phyloP scores from a whole-genome alignment of 2,797 vertebrate species.

The Anas georgica region DNA sequence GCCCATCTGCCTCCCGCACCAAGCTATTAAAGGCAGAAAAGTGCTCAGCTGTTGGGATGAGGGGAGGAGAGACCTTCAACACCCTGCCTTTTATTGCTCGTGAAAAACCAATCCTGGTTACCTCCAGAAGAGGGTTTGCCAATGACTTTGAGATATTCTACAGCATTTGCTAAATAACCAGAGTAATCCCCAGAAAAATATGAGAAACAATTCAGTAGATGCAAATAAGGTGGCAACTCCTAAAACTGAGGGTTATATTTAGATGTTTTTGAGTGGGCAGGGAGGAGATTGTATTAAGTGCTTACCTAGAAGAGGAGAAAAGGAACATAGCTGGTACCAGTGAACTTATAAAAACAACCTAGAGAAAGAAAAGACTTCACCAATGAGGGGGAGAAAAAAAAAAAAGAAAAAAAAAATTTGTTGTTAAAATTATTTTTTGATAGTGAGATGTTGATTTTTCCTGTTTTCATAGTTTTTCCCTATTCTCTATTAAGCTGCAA shows the following conservation, averaged over 20 bases:
- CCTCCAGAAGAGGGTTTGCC: not conserved
- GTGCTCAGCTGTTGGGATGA: not conserved
- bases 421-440: not conserved
- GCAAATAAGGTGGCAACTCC: not conserved
- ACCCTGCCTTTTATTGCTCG: not conserved
- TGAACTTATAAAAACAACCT: not conserved
- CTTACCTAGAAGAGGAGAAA: not conserved
- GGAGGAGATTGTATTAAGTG: not conserved
- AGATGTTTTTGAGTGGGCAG: not conserved
- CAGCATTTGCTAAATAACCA: not conserved
- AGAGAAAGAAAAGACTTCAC: not conserved
- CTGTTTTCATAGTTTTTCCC: not conserved
- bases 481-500: not conserved
- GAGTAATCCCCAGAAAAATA: not conserved
- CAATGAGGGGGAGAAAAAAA: not conserved
- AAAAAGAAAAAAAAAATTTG: too few relatives aligned
- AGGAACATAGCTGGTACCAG: not conserved
- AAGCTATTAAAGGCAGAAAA: not conserved
- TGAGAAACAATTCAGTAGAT: not conserved
- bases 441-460: not conserved
- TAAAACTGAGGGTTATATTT: not conserved
- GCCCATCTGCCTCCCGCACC: not conserved
- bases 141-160: not conserved
- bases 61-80: not conserved
- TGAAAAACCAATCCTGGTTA: not conserved